phyloP scores from a whole-genome alignment of 2,888 invertebrate species.

The Prosopocoilus inquinatus region DNA sequence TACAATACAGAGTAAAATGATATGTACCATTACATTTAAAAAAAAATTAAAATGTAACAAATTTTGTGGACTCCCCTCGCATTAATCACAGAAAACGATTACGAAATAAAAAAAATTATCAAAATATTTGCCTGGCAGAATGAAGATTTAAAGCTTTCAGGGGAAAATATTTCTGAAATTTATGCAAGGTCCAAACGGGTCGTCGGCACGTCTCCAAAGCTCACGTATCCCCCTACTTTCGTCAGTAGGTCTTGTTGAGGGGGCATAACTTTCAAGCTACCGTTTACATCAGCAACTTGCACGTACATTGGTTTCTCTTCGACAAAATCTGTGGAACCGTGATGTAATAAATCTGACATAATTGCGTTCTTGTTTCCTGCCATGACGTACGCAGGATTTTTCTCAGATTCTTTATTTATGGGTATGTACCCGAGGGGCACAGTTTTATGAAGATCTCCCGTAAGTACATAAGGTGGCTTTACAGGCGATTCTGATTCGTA shows the following conservation, averaged over 20 bases:
- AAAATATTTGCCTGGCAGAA: too few species aligned
- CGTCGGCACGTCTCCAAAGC: not conserved
- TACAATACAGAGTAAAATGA: too few species aligned
- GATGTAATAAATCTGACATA: conserved; percentile 25
- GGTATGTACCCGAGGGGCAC: conserved; percentile 39
- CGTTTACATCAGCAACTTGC: conserved; percentile 27
- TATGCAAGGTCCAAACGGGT: too few species aligned
- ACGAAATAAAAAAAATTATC: too few species aligned
- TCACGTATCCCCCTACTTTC: conserved; percentile 7
- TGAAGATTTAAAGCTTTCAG: too few species aligned
- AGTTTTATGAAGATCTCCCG: conserved; percentile 34
- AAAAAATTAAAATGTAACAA: too few species aligned
- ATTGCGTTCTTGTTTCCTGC: conserved; percentile 35
- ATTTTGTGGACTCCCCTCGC: too few species aligned
- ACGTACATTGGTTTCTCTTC: conserved; percentile 29
- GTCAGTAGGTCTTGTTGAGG: not conserved
- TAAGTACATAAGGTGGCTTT: conserved; percentile 32
- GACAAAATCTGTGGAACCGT: conserved; percentile 11
- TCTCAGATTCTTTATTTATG: conserved; percentile 24
- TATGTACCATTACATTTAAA: too few species aligned
- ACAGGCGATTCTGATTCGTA: conserved; percentile 20
- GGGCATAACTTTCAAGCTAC: not conserved
- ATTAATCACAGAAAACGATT: too few species aligned
- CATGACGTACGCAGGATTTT: conserved; percentile 37
- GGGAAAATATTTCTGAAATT: too few species aligned